Evolutionary conservation across 2,113 vertebrate genomes (phyloP), one percentile per base, ranked within the genome.

Genomic region (Arothron firmamentum): DNA sequence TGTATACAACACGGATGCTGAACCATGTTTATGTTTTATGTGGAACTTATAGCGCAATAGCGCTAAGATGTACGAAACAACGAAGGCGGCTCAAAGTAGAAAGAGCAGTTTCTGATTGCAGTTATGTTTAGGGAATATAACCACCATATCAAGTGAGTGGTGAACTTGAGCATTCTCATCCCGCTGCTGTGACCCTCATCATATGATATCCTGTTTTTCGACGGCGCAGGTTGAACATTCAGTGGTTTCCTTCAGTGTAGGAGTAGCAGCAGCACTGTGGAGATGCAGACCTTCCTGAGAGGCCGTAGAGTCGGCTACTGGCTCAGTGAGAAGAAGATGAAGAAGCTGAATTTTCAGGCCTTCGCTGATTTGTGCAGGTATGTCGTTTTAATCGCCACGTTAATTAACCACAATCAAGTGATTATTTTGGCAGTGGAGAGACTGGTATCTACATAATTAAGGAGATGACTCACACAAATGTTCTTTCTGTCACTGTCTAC

Each of bases 241-340:
- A 67, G 74, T 79, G 79, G 14, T 77, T 80, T 43, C 63, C 55
- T 65, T 54, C 31, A 7, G 67, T 47, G 63, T 60, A 43, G 52
- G 38, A 41, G 59, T 47, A 56, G 31, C 58, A 59, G 79, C 62
- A 61, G 74, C 72, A 55, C 69, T 21, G 74, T 56, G 59, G 66
- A 90, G 85, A 98, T 98, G 95, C 95, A 97, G 93, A 98, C 96
- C 67, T 98, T 97, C 75, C 86, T 97, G 75, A 93, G 93, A 83
- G 94, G 96, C 79, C 94, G 94, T 79, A 84, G 94, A 73, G 94
- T 98, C 68, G 96, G 95, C 66, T 98, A 97, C 88, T 98, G 96
- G 96, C 92, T 98, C 89, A 98, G 95, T 74, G 96, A 98, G 82
- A 98, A 98, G 91, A 98, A 98, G 83, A 94, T 95, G 88, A 97